Evolutionary conservation across 2,113 vertebrate species (phyloP), one percentile per base, ranked within the genome.

Genomic region (Picathartes gymnocephalus): DNA sequence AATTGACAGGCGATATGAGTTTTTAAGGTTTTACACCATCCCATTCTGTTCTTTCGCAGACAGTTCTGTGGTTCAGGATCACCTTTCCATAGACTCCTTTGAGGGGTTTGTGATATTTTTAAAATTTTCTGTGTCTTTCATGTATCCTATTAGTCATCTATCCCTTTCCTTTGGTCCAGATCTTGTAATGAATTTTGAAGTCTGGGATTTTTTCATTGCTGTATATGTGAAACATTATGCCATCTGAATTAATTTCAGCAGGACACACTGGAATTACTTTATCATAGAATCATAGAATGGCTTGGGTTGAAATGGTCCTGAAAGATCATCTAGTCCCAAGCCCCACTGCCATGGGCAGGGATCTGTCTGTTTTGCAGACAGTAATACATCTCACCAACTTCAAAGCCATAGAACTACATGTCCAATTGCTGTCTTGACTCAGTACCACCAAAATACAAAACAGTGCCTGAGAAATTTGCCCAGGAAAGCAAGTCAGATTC

Each of bases 201-300:
- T 51, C 15, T 42, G 33, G 33, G 33, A 31, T 40, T 39, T 92
- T 90, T 85, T 81, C 18, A 21, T 66, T 56, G 11, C 31, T 51
- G 21, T 50, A 16, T 10, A 27, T 0, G 0, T 51, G 27, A 82
- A 81, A 51, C 5, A 4, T 89, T 50, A 11, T 23, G 45, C 9
- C n/a, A 58, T 11, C 19, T 68, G 53, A 64, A 70, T 51, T 79
- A 27, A 78, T 76, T 85, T 81, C 56, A 74, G 33, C 48, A 81
- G 62, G 44, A 71, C 9, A 6, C 24, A 48, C 30, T 65, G 42
- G 39, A 56, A 74, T 48, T 81, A 48, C 16, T 15, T 24, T 48
- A 28, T 28, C 18, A 28, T 4, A 42, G 48, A 42, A 40, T 44
- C 40, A 54, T 11, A 10, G 31, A 69, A 70, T 28, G 25, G 27